Evolutionary conservation across 2,888 invertebrate genomes (phyloP).

Genomic region (Ormyrus labotus): DNA sequence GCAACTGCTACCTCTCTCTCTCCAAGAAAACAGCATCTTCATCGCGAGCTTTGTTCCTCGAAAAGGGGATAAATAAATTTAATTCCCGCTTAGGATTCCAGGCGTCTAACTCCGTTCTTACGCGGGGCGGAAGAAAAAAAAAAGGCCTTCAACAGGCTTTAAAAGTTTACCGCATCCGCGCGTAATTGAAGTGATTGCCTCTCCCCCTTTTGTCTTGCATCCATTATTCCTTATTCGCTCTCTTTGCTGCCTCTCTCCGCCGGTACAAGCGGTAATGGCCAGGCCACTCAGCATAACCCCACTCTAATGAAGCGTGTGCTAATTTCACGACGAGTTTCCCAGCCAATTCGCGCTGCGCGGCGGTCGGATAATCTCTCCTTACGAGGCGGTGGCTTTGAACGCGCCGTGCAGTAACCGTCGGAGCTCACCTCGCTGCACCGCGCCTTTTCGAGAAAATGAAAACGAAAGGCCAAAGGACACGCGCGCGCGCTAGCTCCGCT

Average conservation of each 20-base stretch:
- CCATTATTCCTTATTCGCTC: constrained; percentile 16
- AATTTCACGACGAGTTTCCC: constrained; percentile 20
- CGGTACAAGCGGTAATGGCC: constrained; percentile 5
- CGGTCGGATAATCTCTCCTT: constrained; percentile 29
- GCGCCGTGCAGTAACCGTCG: not conserved
- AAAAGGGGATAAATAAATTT: no score
- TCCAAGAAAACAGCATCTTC: no score
- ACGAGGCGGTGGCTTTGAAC: constrained; percentile 4
- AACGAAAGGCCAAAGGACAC: no score
- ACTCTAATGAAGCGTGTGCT: constrained; percentile 33
- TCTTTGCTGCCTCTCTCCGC: not conserved
- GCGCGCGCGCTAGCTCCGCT: no score
- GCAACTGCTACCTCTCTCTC: no score
- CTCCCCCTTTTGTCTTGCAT: not conserved
- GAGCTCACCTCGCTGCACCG: not conserved
- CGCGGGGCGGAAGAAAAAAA: no score
- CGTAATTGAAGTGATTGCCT: not conserved
- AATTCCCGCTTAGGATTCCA: no score
- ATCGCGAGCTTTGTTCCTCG: no score
- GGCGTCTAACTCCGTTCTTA: no score
- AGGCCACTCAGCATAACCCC: constrained; percentile 28
- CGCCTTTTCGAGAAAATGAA: not conserved
- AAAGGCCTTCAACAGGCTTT: no score
- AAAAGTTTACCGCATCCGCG: no score
- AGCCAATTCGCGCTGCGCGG: constrained; percentile 14